Base-by-base conservation (phyloP, 2,888 invertebrate species). In the Caenorhabditis imperialis region DNA sequence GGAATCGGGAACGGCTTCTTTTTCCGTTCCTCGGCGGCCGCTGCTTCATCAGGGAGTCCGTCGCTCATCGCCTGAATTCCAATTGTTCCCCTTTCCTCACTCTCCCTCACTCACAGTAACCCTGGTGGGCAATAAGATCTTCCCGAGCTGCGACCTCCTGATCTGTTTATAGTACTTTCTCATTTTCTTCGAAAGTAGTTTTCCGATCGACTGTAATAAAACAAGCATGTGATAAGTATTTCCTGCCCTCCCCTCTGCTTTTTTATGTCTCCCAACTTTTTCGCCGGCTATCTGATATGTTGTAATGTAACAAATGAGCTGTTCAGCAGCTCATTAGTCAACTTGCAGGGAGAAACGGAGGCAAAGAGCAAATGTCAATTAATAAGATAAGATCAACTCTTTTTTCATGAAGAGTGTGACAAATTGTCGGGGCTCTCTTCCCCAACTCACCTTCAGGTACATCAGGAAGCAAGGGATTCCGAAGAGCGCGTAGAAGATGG, bases 381-480 rank as follows among this genome's bases (percentile, higher is more conserved):
- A 69, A 69, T 69, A 69, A 58, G 16, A 53, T 38, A 55, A 48
- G 42, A 50, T 50, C 23, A 37, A 48, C 37, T 42, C 55, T 54
- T 47, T 63, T 47, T 65, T 23, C 37, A 27, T 18, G 20, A 50
- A 33, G 5, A 8, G 6, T 16, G 4, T 63, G 57, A 67, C 67
- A 67, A 67, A 67, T 67, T 67, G 67, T n/a, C n/a, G n/a, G n/a
- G n/a, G n/a, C 33, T 16, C 40, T 40, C 14, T 14, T 6, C 23
- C 33, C 16, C 14, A 30, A 55, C 65, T 48, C 25, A 78, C 80
- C 58, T 79, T 84, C 20, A 86, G 69, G 38, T 86, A 84, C 23
- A 86, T 77, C 35, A 87, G 77, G 48, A 87, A 87, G 23, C 86
- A 78, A 0, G 87, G 87, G 47, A 87, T 87, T 18, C 86, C 86